phyloP scores from a whole-genome alignment of 2,888 invertebrate genomes.

The Teleiodes luculella region DNA sequence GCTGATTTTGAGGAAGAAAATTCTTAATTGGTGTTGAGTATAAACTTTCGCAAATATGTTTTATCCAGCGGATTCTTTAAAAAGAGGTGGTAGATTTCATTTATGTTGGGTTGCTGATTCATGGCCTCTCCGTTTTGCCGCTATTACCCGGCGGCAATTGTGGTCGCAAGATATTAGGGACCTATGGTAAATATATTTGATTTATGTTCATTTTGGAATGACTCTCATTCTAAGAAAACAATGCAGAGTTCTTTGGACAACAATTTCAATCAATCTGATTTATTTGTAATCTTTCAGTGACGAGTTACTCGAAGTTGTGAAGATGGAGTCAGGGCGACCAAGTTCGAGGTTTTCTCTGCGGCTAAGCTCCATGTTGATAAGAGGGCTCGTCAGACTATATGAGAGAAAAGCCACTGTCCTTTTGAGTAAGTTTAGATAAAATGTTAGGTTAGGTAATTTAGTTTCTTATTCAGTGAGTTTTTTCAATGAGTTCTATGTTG shows the following conservation, averaged over 20 bases:
- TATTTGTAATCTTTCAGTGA: slow-evolving; percentile 43
- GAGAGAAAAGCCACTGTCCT: slow-evolving; percentile 55
- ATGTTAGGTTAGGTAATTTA: not conserved
- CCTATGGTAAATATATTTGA: slow-evolving; percentile 48
- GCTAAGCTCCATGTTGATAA: slow-evolving; percentile 61
- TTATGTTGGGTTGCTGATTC: slow-evolving; percentile 71
- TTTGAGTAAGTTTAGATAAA: slow-evolving; percentile 43
- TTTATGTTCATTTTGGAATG: not conserved
- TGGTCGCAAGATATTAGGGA: slow-evolving; percentile 62
- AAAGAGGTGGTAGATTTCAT: slow-evolving; percentile 64
- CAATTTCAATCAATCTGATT: not conserved
- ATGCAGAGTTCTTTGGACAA: no score
- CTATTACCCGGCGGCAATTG: slow-evolving; percentile 56
- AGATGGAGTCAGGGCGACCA: slow-evolving; percentile 60
- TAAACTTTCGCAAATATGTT: slow-evolving; percentile 46
- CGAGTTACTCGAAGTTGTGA: slow-evolving; percentile 55
- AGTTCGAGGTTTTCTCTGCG: slow-evolving; percentile 61
- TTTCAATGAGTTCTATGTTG: not conserved
- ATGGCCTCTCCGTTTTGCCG: slow-evolving; percentile 63
- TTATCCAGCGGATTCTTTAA: slow-evolving; percentile 60
- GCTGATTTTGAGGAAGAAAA: not conserved
- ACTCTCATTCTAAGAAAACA: no score
- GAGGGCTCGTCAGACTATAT: slow-evolving; percentile 61
- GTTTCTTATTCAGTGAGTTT: no score
- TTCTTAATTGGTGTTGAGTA: not conserved